Evolutionary conservation across 1,140 invertebrate genomes (phyloP), one percentile per base, ranked within the genome.

Genomic region (Drosophila pachea): DNA sequence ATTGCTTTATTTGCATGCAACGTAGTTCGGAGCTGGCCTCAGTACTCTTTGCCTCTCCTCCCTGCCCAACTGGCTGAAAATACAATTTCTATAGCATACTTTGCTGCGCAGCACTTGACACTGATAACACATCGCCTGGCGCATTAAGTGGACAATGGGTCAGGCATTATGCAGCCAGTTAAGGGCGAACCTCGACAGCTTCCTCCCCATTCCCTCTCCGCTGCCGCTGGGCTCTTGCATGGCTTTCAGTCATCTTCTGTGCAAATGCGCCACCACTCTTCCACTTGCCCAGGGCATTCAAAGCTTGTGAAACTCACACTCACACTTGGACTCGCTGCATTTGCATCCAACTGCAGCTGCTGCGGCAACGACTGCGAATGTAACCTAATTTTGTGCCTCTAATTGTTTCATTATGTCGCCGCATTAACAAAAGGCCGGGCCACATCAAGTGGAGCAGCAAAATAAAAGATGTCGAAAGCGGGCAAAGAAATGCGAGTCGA

Each of bases 351-450:
- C 33, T 29, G 36, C 50, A 14, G 8, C 12, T 29, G 45, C 52
- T 70, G 59, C 75, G 56, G 53, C 60, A 58, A 60, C 56, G 50
- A 62, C 65, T 83, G 73, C 67, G 62, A 74, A 64, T 86, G 74
- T 86, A 86, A 86, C 81, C 81, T 77, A 86, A 86, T 86, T 86
- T 86, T 77, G 68, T 86, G 76, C 76, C 71, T 77, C 73, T 86
- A 86, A 86, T 86, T 86, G 81, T 86, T 86, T 86, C 81, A 86
- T 86, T 86, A 86, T 86, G 81, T 74, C 74, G 79, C 73, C 79
- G 73, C 79, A 86, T 86, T 73, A 86, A 84, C 81, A 86, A 84
- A 84, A 66, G 74, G 33, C 68, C 61, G 55, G 59, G 54, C 69
- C 67, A 43, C 52, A 29, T 55, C 32, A 16, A 59, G 53, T 66